phyloP scores from a whole-genome alignment of 2,888 invertebrate species.

The Endotricha flammealis region DNA sequence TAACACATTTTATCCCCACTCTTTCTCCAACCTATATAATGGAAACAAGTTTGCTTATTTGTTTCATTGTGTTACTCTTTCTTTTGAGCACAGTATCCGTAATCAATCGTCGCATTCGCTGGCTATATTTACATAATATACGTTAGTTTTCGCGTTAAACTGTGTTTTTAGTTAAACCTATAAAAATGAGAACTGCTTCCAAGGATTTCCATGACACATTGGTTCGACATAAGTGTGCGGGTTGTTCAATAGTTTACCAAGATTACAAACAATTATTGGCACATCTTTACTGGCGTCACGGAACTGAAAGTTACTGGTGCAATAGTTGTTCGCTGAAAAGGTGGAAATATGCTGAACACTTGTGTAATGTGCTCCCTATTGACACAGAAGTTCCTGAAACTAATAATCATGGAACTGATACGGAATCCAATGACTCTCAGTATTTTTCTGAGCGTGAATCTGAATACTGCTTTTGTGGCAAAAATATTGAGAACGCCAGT shows the following conservation, averaged over 20 bases:
- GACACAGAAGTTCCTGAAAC: slow-evolving; percentile 23
- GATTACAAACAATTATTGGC: slow-evolving; percentile 48
- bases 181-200: too few relatives aligned
- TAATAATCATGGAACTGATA: slow-evolving; percentile 20
- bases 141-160: too few relatives aligned
- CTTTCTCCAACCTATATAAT: too few relatives aligned
- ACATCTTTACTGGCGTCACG: slow-evolving; percentile 60
- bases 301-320: slow-evolving; percentile 50
- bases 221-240: slow-evolving; percentile 45
- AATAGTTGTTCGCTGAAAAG: slow-evolving; percentile 38
- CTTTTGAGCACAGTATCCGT: too few relatives aligned
- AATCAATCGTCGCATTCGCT: too few relatives aligned
- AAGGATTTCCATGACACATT: too few relatives aligned
- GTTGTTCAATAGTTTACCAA: slow-evolving; percentile 41
- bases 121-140: too few relatives aligned
- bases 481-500: slow-evolving; percentile 31
- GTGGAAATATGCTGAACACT: slow-evolving; percentile 49
- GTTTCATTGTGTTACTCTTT: too few relatives aligned
- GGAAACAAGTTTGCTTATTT: too few relatives aligned
- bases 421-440: slow-evolving; percentile 18
- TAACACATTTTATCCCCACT: too few relatives aligned
- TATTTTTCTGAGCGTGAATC: slow-evolving; percentile 26
- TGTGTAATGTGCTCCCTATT: slow-evolving; percentile 49
- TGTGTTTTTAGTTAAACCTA: too few relatives aligned
- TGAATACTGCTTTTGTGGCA: slow-evolving; percentile 48